Conservation (phyloP, 92 coral and sea anemone species). For the Epizoanthus ramosus region DNA sequence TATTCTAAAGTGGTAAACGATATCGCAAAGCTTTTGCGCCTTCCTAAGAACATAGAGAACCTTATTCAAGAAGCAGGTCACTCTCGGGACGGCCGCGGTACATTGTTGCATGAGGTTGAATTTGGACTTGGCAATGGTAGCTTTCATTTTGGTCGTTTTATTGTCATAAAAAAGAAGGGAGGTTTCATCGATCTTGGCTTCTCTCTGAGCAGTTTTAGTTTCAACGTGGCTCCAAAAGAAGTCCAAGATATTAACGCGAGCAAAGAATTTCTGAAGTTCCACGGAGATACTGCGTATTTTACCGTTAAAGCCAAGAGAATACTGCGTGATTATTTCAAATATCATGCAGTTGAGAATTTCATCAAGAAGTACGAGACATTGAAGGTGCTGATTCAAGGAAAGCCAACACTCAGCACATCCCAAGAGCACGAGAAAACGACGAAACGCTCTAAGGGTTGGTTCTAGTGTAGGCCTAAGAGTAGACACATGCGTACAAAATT, state of each 20-base stretch:
- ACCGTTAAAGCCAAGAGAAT: not conserved
- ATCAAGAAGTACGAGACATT: not conserved
- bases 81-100: not conserved
- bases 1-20: not conserved
- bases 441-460: no score
- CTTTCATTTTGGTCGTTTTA: not conserved
- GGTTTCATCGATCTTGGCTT: conserved; percentile 21
- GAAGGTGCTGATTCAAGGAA: not conserved
- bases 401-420: no score
- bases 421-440: no score
- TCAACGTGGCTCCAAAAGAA: not conserved
- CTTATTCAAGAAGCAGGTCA: not conserved
- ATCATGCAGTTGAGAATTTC: not conserved
- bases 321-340: not conserved
- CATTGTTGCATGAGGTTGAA: not conserved
- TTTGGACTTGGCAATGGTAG: not conserved
- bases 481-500: no score
- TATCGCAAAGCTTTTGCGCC: not conserved
- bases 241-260: not conserved
- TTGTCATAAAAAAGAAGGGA: not conserved
- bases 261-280: not conserved
- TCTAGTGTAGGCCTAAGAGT: no score
- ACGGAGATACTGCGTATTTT: not conserved
- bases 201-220: not conserved
- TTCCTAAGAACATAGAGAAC: not conserved